Percentiles rank a stretch among this genome's conserved stretches.
These are phyloP conservation scores for Rhombomys opimus DNA, from an alignment of 2,113 vertebrate genomes.

Conservation along the genomic window DNA sequence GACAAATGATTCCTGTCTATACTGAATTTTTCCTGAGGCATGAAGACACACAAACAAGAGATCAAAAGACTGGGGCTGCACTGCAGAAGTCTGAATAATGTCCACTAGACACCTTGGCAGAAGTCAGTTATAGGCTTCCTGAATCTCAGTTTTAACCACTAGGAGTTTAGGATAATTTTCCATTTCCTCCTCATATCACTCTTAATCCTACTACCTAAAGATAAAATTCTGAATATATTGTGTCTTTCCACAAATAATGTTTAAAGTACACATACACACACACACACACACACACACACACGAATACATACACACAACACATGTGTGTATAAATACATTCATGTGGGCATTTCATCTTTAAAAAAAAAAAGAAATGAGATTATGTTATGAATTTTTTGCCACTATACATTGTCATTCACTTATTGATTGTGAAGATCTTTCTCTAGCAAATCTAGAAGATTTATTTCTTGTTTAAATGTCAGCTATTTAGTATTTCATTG, in stretches of 20 bases:
- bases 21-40: neutral
- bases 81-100: constrained; percentile 22
- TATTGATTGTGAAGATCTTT: constrained; percentile 49
- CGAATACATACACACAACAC: neutral
- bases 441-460: constrained; percentile 30
- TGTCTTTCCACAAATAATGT: constrained; percentile 45
- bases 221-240: constrained; percentile 31
- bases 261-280: neutral
- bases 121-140: neutral
- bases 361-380: constrained; percentile 3
- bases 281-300: neutral
- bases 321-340: neutral
- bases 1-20: neutral
- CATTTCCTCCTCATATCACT: neutral
- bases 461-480: constrained; percentile 59
- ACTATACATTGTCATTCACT: constrained; percentile 48
- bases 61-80: neutral
- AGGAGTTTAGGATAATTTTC: constrained; percentile 1
- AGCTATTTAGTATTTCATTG: constrained; percentile 58
- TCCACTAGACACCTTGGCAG: neutral
- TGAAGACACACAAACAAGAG: neutral
- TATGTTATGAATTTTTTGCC: neutral
- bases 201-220: neutral
- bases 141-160: constrained; percentile 16
- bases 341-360: neutral